Conservation (phyloP, 2,888 invertebrate genomes). For the Dyspetes luteomarginatus region DNA sequence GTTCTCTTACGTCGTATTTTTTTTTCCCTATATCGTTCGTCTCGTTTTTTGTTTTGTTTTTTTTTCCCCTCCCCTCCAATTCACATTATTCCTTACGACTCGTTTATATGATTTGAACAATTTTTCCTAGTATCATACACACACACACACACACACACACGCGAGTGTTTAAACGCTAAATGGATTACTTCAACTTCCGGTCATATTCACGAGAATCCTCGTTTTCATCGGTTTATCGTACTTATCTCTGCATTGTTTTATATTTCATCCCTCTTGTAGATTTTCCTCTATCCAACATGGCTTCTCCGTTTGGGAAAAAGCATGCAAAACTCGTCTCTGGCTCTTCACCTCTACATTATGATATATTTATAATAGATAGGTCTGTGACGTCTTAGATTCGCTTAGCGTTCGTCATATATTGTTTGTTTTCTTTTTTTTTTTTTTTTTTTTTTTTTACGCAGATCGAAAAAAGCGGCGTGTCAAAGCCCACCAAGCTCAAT, state of each 20-base stretch:
- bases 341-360: constrained; percentile 69
- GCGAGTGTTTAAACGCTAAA: constrained; percentile 74
- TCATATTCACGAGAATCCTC: constrained; percentile 51
- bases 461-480: not conserved
- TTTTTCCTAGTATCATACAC: constrained; percentile 81
- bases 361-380: constrained; percentile 66
- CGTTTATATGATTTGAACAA: constrained; percentile 74
- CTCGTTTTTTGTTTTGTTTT: not conserved
- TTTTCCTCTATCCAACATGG: not conserved
- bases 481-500: not conserved
- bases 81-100: not conserved
- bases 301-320: not conserved
- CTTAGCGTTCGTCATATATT: constrained; percentile 62
- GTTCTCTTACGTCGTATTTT: constrained; percentile 22
- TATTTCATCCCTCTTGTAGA: not conserved
- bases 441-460: constrained; percentile 31
- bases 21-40: constrained; percentile 21
- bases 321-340: constrained; percentile 54
- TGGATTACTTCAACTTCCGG: constrained; percentile 52
- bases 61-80: not conserved
- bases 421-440: constrained; percentile 25
- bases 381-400: constrained; percentile 61
- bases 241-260: constrained; percentile 17
- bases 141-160: constrained; percentile 80
- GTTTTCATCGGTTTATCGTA: constrained; percentile 16